Conservation (phyloP, 2,888 invertebrate species). For the Dryobotodes eremita region DNA sequence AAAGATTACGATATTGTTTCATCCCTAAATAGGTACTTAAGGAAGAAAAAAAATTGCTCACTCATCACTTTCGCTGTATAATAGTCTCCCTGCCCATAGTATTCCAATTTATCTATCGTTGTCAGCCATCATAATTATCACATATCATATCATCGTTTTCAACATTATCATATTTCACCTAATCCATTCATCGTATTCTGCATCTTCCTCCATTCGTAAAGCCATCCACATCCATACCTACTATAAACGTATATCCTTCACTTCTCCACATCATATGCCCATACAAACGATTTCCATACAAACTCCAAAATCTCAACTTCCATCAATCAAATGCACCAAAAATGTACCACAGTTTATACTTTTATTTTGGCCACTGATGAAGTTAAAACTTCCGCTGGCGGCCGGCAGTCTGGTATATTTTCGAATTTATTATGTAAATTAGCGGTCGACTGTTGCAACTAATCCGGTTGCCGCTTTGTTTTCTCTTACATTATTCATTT, state of each 20-base stretch:
- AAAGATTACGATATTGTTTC: no score
- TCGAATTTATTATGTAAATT: conserved; percentile 59
- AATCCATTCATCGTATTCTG: not conserved
- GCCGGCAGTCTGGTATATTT: conserved; percentile 47
- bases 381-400: conserved; percentile 42
- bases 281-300: not conserved
- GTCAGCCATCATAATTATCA: not conserved
- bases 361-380: conserved; percentile 43
- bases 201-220: not conserved
- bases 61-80: not conserved
- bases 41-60: not conserved
- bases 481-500: conserved; percentile 59
- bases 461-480: conserved; percentile 53
- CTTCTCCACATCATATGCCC: not conserved
- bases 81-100: not conserved
- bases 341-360: conserved; percentile 8
- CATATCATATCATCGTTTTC: not conserved
- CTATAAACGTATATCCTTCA: no score
- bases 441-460: conserved; percentile 54
- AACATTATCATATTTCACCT: not conserved
- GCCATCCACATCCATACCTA: no score
- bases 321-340: conserved; percentile 21
- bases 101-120: not conserved
- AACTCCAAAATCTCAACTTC: not conserved
- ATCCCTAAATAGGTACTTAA: not conserved